These are phyloP conservation scores for Scomber scombrus DNA, from an alignment of 2,113 vertebrate genomes.

Conservation along the genomic window DNA sequence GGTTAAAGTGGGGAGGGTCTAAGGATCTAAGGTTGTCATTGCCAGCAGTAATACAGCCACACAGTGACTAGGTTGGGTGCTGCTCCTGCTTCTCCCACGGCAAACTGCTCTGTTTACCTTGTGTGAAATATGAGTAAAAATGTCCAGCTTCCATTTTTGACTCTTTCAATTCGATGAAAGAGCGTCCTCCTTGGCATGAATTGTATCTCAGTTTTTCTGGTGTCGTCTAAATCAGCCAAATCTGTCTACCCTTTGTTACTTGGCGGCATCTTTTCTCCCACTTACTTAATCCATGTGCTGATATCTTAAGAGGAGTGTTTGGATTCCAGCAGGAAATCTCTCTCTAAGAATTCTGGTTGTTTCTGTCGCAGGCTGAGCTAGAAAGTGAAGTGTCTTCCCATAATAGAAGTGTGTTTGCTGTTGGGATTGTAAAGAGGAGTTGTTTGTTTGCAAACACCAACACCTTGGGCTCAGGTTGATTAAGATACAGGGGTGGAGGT, in stretches of 20 bases:
- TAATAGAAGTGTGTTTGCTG: conserved; percentile 39
- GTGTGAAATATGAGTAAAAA: background rate
- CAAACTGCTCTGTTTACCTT: background rate
- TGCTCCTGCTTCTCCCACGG: background rate
- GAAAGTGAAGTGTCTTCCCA: conserved; percentile 30
- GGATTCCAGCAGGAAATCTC: conserved; percentile 54
- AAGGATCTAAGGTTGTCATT: conserved; percentile 7
- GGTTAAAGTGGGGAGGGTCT: conserved; percentile 32
- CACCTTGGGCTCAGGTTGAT: background rate
- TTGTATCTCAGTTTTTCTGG: background rate
- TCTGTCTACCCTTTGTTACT: background rate
- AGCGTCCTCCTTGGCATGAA: no score
- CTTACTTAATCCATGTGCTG: conserved; percentile 4
- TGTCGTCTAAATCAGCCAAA: background rate
- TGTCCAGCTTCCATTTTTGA: background rate
- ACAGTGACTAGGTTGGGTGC: background rate
- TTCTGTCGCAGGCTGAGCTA: conserved; percentile 3
- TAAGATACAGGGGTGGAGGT: background rate
- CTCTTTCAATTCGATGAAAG: background rate
- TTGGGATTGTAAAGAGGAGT: conserved; percentile 49
- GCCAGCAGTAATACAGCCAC: conserved; percentile 10
- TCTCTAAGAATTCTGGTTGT: background rate
- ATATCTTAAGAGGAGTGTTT: conserved; percentile 23
- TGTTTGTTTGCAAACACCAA: conserved; percentile 73
- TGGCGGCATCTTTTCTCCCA: conserved; percentile 13